Percentiles rank a stretch among this genome's conserved stretches.
These are phyloP conservation scores for Cossypha dichroa DNA, from an alignment of 2,797 vertebrate species.

Conservation along the genomic window DNA sequence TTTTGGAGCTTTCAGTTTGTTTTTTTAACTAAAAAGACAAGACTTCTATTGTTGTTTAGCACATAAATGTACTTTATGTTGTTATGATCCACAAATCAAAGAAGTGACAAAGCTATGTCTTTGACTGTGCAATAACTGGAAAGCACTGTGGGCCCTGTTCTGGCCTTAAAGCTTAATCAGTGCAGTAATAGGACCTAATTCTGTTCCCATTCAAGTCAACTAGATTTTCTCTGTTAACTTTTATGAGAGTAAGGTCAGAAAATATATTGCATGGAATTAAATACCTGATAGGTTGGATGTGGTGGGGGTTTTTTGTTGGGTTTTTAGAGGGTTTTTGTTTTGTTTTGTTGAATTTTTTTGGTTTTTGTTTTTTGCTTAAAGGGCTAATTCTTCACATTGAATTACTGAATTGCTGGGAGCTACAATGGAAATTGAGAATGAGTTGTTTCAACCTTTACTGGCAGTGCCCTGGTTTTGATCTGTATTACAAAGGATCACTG, in stretches of 20 bases:
- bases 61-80: background rate
- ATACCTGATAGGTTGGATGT: background rate
- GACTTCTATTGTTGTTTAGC: constrained; percentile 1
- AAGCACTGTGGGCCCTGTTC: background rate
- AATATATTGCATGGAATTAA: background rate
- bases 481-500: constrained; percentile 1
- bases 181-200: background rate
- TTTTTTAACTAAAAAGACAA: constrained; percentile 2
- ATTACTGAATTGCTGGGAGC: background rate
- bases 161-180: background rate
- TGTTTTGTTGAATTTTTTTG: background rate
- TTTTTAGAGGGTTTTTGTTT: background rate
- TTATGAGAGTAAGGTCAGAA: background rate
- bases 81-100: constrained; percentile 11
- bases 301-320: background rate
- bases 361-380: background rate
- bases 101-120: background rate
- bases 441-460: background rate
- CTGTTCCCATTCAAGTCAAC: background rate
- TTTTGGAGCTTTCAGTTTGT: constrained; percentile 10
- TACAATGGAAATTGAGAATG: background rate
- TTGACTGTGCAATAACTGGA: background rate
- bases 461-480: background rate
- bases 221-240: background rate
- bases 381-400: background rate